These are phyloP conservation scores for Sarcophaga subvicina DNA, from an alignment of 2,888 invertebrate species.

Conservation along the genomic window DNA sequence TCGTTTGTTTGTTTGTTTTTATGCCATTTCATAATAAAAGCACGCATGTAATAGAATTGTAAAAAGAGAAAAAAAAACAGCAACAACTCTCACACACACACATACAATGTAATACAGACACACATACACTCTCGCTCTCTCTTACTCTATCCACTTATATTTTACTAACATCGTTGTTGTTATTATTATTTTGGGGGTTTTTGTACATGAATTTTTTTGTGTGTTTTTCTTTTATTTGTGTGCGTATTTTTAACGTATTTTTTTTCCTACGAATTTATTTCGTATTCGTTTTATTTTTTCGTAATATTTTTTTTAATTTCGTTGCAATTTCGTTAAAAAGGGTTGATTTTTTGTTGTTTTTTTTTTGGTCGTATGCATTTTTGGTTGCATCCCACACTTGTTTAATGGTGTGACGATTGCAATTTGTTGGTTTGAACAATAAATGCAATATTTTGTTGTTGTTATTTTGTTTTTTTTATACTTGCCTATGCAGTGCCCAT, in stretches of 20 bases:
- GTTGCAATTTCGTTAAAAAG: slow-evolving; percentile 77
- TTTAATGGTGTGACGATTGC: slow-evolving; percentile 64
- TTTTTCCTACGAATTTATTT: slow-evolving; percentile 12
- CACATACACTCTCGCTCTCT: not conserved
- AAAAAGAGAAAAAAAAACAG: not conserved
- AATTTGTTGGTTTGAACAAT: slow-evolving; percentile 73
- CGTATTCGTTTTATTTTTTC: slow-evolving; percentile 39
- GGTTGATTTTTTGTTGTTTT: slow-evolving; percentile 74
- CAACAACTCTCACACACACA: not conserved
- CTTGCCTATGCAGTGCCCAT: not conserved
- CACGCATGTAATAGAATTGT: slow-evolving; percentile 70
- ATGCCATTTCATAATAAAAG: slow-evolving; percentile 71
- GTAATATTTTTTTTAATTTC: slow-evolving; percentile 77
- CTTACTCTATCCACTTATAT: not conserved
- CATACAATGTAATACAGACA: not conserved
- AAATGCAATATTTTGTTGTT: slow-evolving; percentile 70
- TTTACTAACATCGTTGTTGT: slow-evolving; percentile 16
- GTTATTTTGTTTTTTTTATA: slow-evolving; percentile 51
- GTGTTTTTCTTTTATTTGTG: slow-evolving; percentile 58
- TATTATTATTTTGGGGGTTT: slow-evolving; percentile 69
- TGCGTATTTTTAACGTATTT: slow-evolving; percentile 53
- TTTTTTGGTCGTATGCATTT: slow-evolving; percentile 65
- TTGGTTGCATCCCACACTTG: slow-evolving; percentile 78
- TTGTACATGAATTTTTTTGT: slow-evolving; percentile 49
- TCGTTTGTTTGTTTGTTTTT: slow-evolving; percentile 26